Evolutionary conservation across 2,113 vertebrate genomes (phyloP), one percentile per base, ranked within the genome.

Genomic region (Actenoides hombroni): DNA sequence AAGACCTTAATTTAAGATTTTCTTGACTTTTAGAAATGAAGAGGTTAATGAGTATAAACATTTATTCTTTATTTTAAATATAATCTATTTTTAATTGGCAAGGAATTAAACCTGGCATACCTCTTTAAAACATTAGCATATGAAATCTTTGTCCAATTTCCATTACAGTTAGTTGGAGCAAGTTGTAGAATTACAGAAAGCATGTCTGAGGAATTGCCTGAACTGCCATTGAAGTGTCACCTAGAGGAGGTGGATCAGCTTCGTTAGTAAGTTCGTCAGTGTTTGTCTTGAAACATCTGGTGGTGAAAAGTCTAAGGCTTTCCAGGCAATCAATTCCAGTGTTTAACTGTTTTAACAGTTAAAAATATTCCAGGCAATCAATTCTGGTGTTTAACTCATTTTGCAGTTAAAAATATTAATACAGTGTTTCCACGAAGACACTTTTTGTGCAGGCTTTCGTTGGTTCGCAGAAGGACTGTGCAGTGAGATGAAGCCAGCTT

Each of bases 11-110:
- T 75, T 59, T 89, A 49, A 84, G 17, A 39, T 82, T 68, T 67
- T 68, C 3, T 56, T 91, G 14, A 56, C 56, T 89, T 89, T 86
- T 75, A n/a, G 26, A 77, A 86, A 28, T 61, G 29, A 24, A 70
- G 40, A 49, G 24, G 68, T 42, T 87, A 64, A 51, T 70, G 20
- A 1, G 0, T 68, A 53, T 42, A 68, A 60, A 65, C 9, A 31
- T 44, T 64, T 74, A 48, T 67, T 86, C 13, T 69, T 70, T 44
- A 74, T 78, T 94, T 83, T 87, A 78, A 71, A 46, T 74, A 44
- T 8, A 44, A 65, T 75, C 16, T 68, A 10, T 67, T 89, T 80
- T 86, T 46, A 44, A 33, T 48, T 57, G 60, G 16, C 16, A 59
- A 42, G 26, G 26, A 67, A 29, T 83, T 81, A 71, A 84, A 46